phyloP scores from a whole-genome alignment of 2,888 invertebrate species.

The Drosophila suboccidentalis region DNA sequence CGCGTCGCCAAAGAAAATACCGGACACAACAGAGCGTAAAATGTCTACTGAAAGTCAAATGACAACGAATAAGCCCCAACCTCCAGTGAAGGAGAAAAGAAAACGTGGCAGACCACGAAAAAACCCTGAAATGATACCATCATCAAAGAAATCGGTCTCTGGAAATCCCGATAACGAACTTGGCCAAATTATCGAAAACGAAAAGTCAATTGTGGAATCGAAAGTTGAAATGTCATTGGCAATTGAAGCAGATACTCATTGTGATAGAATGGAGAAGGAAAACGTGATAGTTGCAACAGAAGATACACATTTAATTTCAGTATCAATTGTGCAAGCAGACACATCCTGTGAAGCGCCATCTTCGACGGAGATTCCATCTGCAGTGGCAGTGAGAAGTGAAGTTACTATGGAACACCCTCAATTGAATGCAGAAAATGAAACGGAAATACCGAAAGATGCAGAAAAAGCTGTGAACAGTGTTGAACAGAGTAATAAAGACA shows the following conservation, averaged over 20 bases:
- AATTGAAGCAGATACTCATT: neutral
- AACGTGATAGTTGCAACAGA: neutral
- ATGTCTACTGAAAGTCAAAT: neutral
- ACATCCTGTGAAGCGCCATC: neutral
- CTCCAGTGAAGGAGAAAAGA: neutral
- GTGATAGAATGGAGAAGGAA: neutral
- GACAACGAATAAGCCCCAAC: too few species aligned
- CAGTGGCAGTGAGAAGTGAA: neutral
- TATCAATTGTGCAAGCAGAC: too few species aligned
- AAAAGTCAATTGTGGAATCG: neutral
- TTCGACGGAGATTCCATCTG: neutral
- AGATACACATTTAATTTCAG: neutral
- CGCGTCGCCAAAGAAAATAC: neutral
- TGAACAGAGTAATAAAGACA: neutral
- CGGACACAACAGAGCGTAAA: neutral
- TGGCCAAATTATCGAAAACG: neutral
- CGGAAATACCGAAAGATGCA: neutral
- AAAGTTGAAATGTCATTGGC: neutral
- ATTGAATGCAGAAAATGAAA: neutral
- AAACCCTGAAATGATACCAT: neutral
- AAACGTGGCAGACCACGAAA: conserved; percentile 11
- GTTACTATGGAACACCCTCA: neutral
- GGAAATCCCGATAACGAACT: neutral
- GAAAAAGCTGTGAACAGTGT: neutral
- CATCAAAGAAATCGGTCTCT: neutral